A percentile compares a stretch with the other conserved stretches of the same genome.
Conservation (phyloP, 2,113 vertebrate species). For the Psittacula cyanocephala region DNA sequence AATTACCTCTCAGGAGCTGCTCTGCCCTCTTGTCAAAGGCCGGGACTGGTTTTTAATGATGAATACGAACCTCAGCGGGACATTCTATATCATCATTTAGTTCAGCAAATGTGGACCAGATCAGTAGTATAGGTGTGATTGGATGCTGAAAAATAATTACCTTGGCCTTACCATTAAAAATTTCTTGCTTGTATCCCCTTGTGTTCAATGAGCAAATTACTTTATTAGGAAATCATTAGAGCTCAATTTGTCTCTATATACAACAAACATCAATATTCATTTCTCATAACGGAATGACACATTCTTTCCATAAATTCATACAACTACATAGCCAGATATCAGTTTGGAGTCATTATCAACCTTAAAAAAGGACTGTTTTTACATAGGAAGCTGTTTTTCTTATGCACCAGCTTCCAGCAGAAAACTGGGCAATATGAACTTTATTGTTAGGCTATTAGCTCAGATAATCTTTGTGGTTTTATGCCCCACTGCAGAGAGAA, state of each 20-base stretch:
- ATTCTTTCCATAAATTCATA: slow-evolving; percentile 55
- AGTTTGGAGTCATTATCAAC: slow-evolving; percentile 22
- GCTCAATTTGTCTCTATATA: slow-evolving; percentile 73
- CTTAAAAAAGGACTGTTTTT: neutral
- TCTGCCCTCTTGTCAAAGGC: slow-evolving; percentile 64
- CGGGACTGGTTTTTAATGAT: slow-evolving; percentile 41
- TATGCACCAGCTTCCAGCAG: neutral
- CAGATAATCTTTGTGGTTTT: neutral
- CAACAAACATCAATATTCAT: slow-evolving; percentile 74
- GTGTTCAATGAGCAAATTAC: slow-evolving; percentile 79
- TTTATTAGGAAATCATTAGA: slow-evolving; percentile 82
- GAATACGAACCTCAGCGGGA: slow-evolving; percentile 35
- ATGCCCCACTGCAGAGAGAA: neutral
- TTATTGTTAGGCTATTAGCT: neutral
- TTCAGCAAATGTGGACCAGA: slow-evolving; percentile 23
- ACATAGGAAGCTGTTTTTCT: neutral
- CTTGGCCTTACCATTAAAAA: slow-evolving; percentile 63
- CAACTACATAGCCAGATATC: slow-evolving; percentile 22
- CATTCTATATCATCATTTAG: slow-evolving; percentile 53
- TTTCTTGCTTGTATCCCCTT: slow-evolving; percentile 64
- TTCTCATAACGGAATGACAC: slow-evolving; percentile 64
- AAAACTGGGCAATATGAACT: neutral
- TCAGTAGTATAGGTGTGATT: slow-evolving; percentile 73
- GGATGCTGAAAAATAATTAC: slow-evolving; percentile 78
- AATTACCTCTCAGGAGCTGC: slow-evolving; percentile 51